These are phyloP conservation scores for Steatornis caripensis DNA, from an alignment of 2,113 vertebrate species.

Conservation along the genomic window DNA sequence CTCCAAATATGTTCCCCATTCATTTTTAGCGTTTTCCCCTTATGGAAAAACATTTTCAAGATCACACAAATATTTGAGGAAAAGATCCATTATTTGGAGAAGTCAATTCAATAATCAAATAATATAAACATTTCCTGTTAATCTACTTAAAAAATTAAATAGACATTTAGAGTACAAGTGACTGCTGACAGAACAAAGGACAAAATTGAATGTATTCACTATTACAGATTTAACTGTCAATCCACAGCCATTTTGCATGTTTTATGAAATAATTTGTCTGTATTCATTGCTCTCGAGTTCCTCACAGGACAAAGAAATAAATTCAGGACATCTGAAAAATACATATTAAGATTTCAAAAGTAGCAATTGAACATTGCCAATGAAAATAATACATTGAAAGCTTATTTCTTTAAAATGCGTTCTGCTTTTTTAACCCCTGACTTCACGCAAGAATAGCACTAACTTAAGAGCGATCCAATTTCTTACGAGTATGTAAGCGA, in stretches of 20 bases:
- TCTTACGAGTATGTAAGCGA: rapidly evolving
- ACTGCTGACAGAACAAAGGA: constrained; percentile 56
- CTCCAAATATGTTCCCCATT: neutral
- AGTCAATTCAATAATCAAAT: constrained; percentile 36
- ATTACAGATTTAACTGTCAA: constrained; percentile 41
- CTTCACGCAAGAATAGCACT: neutral
- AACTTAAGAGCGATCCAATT: neutral
- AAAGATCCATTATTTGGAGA: constrained; percentile 39
- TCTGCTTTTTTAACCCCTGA: neutral
- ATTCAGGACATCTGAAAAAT: constrained; percentile 31
- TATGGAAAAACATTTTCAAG: constrained; percentile 11
- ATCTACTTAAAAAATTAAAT: constrained; percentile 53
- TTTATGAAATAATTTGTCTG: constrained; percentile 52
- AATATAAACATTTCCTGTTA: constrained; percentile 1
- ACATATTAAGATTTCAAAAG: neutral
- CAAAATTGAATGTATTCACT: constrained; percentile 51
- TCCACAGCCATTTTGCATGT: neutral
- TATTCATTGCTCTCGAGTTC: constrained; percentile 12
- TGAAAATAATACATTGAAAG: neutral
- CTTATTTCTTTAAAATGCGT: neutral
- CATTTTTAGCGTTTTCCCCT: constrained; percentile 1
- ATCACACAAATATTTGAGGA: constrained; percentile 24
- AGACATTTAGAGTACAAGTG: constrained; percentile 42
- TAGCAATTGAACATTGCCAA: neutral
- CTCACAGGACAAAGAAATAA: constrained; percentile 40